Evolutionary conservation across 1,140 invertebrate genomes (phyloP).

Genomic region (Pseudoatta argentina): DNA sequence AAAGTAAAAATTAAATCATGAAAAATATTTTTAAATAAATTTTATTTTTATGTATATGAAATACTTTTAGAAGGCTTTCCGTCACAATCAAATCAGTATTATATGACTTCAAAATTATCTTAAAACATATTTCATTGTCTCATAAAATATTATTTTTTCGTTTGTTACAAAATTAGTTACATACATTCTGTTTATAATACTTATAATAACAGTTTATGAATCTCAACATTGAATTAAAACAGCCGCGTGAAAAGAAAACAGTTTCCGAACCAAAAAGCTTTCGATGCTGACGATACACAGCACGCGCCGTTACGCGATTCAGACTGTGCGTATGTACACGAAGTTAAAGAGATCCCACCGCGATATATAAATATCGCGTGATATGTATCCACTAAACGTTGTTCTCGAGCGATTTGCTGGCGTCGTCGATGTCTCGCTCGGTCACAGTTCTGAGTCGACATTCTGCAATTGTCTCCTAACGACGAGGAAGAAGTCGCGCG

Average conservation of each 20-base stretch:
- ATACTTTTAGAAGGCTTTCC: not conserved
- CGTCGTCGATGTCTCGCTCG: slow-evolving; percentile 50
- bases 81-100: not conserved
- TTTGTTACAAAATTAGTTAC: not conserved
- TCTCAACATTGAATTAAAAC: not conserved
- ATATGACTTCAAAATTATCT: not conserved
- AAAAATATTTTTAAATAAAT: not conserved
- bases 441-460: slow-evolving; percentile 16
- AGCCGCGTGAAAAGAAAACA: not conserved
- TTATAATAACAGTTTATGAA: not conserved
- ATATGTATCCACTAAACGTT: slow-evolving; percentile 54
- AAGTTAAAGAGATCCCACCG: slow-evolving; percentile 68
- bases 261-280: not conserved
- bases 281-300: slow-evolving; percentile 8
- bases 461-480: slow-evolving; percentile 8
- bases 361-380: slow-evolving; percentile 76
- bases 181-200: not conserved
- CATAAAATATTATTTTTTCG: not conserved
- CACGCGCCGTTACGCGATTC: slow-evolving; percentile 26
- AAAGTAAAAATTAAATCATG: not conserved
- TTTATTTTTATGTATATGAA: not conserved
- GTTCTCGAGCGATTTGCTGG: slow-evolving; percentile 67
- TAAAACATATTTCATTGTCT: not conserved
- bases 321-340: slow-evolving; percentile 71
- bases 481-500: slow-evolving; percentile 20